A percentile compares a stretch with the other conserved stretches of the same genome.
These are phyloP conservation scores for Nemotelus pantherinus DNA, from an alignment of 2,888 invertebrate species.

Conservation along the genomic window DNA sequence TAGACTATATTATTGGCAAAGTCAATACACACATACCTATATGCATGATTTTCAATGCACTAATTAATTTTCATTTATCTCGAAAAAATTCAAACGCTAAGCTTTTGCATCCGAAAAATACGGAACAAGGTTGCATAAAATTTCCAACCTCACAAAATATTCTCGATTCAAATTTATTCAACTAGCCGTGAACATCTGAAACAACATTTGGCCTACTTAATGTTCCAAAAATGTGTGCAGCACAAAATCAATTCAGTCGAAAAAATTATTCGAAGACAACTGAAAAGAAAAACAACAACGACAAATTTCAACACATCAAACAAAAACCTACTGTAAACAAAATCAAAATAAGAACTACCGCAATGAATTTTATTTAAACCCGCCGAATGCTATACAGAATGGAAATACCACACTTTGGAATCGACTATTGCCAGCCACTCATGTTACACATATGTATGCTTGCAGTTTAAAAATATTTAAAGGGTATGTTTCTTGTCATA, in stretches of 20 bases:
- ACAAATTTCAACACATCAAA: constrained; percentile 37
- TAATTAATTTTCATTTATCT: not conserved
- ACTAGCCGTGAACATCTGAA: constrained; percentile 20
- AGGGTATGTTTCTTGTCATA: no score
- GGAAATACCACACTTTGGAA: constrained; percentile 8
- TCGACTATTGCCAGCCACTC: not conserved
- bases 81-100: not conserved
- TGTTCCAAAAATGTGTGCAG: constrained; percentile 11
- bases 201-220: constrained; percentile 25
- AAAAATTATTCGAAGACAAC: not conserved
- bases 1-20: no score
- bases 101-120: constrained; percentile 14
- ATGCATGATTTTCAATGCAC: no score
- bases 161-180: not conserved
- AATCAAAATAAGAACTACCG: constrained; percentile 36
- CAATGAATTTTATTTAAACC: constrained; percentile 37
- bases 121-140: constrained; percentile 34
- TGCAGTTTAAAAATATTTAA: not conserved
- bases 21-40: no score
- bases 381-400: constrained; percentile 20
- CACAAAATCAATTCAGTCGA: not conserved
- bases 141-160: constrained; percentile 11
- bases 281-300: not conserved
- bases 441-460: constrained; percentile 10
- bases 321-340: constrained; percentile 34